phyloP scores from a whole-genome alignment of 2,113 vertebrate species.

The Myrmecobius fasciatus region DNA sequence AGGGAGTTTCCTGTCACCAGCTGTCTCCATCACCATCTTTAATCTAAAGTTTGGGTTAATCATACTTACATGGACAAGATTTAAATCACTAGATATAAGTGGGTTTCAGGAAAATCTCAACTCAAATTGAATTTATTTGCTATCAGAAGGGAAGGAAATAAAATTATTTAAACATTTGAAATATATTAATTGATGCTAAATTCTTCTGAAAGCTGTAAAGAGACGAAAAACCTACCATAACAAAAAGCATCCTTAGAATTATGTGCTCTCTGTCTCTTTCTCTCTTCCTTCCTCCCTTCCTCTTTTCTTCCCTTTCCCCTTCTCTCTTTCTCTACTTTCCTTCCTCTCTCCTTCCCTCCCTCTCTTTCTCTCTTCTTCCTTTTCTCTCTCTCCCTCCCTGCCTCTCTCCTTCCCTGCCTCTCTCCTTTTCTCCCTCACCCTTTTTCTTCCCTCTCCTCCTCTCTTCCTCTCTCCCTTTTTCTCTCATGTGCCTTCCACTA shows the following conservation, averaged over 20 bases:
- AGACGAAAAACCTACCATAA: conserved; percentile 21
- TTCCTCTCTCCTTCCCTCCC: neutral
- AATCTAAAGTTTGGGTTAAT: conserved; percentile 69
- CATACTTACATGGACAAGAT: conserved; percentile 44
- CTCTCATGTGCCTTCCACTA: neutral
- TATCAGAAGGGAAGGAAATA: conserved; percentile 52
- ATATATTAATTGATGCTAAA: neutral
- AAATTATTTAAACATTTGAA: conserved; percentile 44
- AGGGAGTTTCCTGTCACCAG: conserved; percentile 43
- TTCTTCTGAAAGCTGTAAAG: conserved; percentile 30
- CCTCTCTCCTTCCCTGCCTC: too few relatives aligned
- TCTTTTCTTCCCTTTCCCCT: too few relatives aligned
- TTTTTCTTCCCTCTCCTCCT: neutral
- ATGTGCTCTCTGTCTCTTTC: neutral
- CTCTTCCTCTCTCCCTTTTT: too few relatives aligned
- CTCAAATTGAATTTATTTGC: conserved; percentile 62
- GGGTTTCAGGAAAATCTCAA: conserved; percentile 50
- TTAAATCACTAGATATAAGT: conserved; percentile 44
- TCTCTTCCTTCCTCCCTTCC: conserved; percentile 42
- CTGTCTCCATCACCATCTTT: conserved; percentile 43
- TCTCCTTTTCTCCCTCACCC: too few relatives aligned
- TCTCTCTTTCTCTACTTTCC: too few relatives aligned
- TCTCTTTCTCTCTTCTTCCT: too few relatives aligned
- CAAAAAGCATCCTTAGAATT: conserved; percentile 13
- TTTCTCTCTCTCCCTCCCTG: too few relatives aligned